Evolutionary conservation across 1,140 invertebrate species (phyloP).

Genomic region (Aphidius ervi): DNA sequence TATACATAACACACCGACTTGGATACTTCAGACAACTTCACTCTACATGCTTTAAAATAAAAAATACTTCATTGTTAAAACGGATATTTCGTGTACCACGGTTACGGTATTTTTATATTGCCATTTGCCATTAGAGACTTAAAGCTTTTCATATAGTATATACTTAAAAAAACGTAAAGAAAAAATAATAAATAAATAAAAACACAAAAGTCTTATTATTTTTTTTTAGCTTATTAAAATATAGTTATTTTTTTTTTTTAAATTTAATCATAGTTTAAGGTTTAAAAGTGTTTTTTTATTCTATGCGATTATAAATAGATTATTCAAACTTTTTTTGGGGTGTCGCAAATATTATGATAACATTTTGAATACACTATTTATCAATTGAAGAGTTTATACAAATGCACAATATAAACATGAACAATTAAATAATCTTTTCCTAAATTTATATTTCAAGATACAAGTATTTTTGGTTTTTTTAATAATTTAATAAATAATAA

Average conservation of each 20-base stretch:
- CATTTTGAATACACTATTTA: slow-evolving; percentile 1
- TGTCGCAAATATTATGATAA: slow-evolving; percentile 4
- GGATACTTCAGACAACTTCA: too few relatives aligned
- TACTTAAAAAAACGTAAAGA: slow-evolving; percentile 12
- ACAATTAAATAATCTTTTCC: too few relatives aligned
- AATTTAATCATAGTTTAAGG: not conserved
- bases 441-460: too few relatives aligned
- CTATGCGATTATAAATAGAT: slow-evolving; percentile 4
- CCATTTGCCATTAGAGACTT: slow-evolving; percentile 21
- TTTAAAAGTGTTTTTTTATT: slow-evolving; percentile 1
- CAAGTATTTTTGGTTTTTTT: too few relatives aligned
- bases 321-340: slow-evolving; percentile 4
- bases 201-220: not conserved
- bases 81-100: slow-evolving; percentile 45
- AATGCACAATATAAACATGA: too few relatives aligned
- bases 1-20: too few relatives aligned
- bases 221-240: not conserved
- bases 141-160: slow-evolving; percentile 7
- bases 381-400: not conserved
- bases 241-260: too few relatives aligned
- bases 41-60: not conserved
- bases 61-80: slow-evolving; percentile 42
- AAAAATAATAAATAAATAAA: slow-evolving; percentile 14
- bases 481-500: too few relatives aligned
- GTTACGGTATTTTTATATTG: slow-evolving; percentile 34